Evolutionary conservation across 2,797 vertebrate species (phyloP), one percentile per base, ranked within the genome.

Genomic region (Leptatherina wallacei): DNA sequence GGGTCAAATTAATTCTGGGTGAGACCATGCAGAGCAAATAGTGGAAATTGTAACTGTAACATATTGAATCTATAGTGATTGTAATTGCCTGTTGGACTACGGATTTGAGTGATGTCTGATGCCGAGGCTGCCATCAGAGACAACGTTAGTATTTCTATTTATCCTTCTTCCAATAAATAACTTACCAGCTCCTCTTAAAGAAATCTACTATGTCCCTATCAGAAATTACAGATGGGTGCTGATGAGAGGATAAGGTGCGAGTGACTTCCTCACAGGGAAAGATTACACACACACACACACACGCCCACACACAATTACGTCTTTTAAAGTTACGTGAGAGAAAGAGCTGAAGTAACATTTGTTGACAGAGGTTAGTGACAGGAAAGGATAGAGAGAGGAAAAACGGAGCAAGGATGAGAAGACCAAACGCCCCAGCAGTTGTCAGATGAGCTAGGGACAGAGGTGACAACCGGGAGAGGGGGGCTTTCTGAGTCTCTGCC

Each of bases 351-450:
- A 69, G 49, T 52, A 79, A 71, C 27, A 33, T 78, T 56, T 69
- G 16, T 32, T 11, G 57, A 87, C 69, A 47, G 56, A 12, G 60
- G 88, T 93, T 92, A 91, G 84, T 88, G 61, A 88, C 72, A 85
- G 71, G 61, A 69, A 76, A 81, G 42, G 64, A 61, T 0, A 65
- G 64, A 75, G 38, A 69, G 32, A 73, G 67, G 80, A 42, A 65
- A 56, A 60, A 55, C 33, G 69, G 73, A 69, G 61, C 68, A 75
- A 72, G 82, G 78, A 71, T 61, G 75, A 88, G 81, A 82, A 89
- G 84, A 89, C 87, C 86, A 88, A 89, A 86, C 81, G 87, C 93
- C 93, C 94, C 94, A 89, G 88, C 69, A 70, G 86, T 55, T 82
- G 73, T 80, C 87, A 86, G 84, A 65, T 72, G 86, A 84, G 80